These are phyloP conservation scores for Eurytoma adleriae DNA, from an alignment of 2,888 invertebrate genomes.

Conservation along the genomic window DNA sequence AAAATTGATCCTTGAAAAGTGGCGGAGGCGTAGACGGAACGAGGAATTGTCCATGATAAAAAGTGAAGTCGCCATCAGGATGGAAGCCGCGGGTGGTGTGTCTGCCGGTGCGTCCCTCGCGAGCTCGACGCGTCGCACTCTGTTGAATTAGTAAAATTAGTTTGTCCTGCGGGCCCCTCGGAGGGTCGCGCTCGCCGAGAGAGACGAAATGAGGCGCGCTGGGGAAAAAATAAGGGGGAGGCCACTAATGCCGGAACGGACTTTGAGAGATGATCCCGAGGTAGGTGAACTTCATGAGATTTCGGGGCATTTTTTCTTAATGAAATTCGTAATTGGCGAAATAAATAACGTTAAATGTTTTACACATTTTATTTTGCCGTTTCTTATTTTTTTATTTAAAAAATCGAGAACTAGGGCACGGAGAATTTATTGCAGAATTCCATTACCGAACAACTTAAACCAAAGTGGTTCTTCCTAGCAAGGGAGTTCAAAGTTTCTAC, in stretches of 20 bases:
- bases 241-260: background rate
- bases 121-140: slow-evolving; percentile 20
- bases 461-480: too few relatives aligned
- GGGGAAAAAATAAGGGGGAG: too few relatives aligned
- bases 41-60: background rate
- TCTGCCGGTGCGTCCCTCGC: background rate
- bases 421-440: too few relatives aligned
- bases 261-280: slow-evolving; percentile 29
- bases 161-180: slow-evolving; percentile 57
- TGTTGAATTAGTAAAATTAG: slow-evolving; percentile 68
- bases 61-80: background rate
- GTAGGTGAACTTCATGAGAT: background rate
- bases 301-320: background rate
- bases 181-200: slow-evolving; percentile 11
- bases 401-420: too few relatives aligned
- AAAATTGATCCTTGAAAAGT: too few relatives aligned
- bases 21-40: background rate
- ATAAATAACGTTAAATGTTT: too few relatives aligned
- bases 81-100: slow-evolving; percentile 10
- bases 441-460: too few relatives aligned
- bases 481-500: too few relatives aligned
- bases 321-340: too few relatives aligned
- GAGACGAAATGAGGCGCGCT: background rate
- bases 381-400: too few relatives aligned
- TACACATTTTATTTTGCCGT: too few relatives aligned